A percentile compares a stretch with the other conserved stretches of the same genome.
phyloP scores from a whole-genome alignment of 2,888 invertebrate species.

The Acleris emargana region DNA sequence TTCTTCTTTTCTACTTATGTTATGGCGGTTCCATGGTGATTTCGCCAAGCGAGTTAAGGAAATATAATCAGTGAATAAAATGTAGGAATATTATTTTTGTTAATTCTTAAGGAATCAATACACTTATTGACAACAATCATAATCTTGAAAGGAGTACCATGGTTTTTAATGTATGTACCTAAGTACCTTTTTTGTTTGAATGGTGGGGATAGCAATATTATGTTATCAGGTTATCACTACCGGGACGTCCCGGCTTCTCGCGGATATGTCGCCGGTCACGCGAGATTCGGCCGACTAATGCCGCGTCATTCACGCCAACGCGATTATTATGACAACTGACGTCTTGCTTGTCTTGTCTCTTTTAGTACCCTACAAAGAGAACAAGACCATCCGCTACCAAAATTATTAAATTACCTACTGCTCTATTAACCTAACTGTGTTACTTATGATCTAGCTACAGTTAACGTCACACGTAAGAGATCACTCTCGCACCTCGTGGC shows the following conservation, averaged over 20 bases:
- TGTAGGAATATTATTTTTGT: too few species aligned
- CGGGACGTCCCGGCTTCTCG: not conserved
- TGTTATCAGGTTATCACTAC: not conserved
- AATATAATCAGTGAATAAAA: too few species aligned
- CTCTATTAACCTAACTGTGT: not conserved
- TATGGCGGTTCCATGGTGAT: too few species aligned
- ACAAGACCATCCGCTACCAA: not conserved
- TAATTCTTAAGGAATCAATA: too few species aligned
- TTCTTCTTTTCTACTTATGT: too few species aligned
- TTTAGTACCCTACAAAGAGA: not conserved
- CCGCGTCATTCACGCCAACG: not conserved
- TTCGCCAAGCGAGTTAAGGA: too few species aligned
- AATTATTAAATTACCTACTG: constrained; percentile 2
- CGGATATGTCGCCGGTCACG: constrained; percentile 1
- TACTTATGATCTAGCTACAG: not conserved
- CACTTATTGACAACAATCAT: too few species aligned
- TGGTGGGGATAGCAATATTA: not conserved
- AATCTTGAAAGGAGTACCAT: too few species aligned
- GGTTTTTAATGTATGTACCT: too few species aligned
- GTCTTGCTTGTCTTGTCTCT: not conserved
- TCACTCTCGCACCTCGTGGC: too few species aligned
- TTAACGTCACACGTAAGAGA: too few species aligned
- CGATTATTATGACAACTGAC: not conserved
- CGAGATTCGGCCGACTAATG: constrained; percentile 3
- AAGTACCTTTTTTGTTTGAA: too few species aligned